A percentile compares a stretch with the other conserved stretches of the same genome.
These are phyloP conservation scores for Papilio helenus DNA, from an alignment of 1,140 invertebrate genomes.

Conservation along the genomic window DNA sequence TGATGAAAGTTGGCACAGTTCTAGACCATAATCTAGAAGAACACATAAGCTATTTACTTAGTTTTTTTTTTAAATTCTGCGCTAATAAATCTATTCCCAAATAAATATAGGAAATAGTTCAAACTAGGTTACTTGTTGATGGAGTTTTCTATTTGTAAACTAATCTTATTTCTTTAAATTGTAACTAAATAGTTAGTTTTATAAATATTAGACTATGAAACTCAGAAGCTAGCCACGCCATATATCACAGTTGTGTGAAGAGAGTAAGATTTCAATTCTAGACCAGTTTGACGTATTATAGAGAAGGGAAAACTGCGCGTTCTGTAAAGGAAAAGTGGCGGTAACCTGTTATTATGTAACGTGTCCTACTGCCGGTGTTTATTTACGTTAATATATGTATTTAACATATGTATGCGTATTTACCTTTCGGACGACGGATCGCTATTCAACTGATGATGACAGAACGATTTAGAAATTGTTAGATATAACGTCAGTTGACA, in stretches of 20 bases:
- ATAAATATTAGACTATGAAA: not conserved
- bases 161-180: too few relatives aligned
- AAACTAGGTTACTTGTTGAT: too few relatives aligned
- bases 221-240: not conserved
- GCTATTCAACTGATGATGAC: not conserved
- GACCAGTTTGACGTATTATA: conserved; percentile 5
- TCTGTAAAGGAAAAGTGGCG: conserved; percentile 26
- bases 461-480: conserved; percentile 2
- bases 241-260: not conserved
- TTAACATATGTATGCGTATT: conserved; percentile 24
- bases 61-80: too few relatives aligned
- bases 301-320: conserved; percentile 7
- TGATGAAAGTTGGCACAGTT: too few relatives aligned
- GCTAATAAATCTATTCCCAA: too few relatives aligned
- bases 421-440: conserved; percentile 1
- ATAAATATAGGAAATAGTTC: too few relatives aligned
- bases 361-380: conserved; percentile 32
- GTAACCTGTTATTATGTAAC: conserved; percentile 34
- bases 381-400: conserved; percentile 19
- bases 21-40: too few relatives aligned
- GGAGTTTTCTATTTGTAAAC: too few relatives aligned
- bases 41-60: too few relatives aligned
- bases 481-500: not conserved
- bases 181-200: too few relatives aligned
- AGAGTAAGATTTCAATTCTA: conserved; percentile 5